phyloP scores from a whole-genome alignment of 2,888 invertebrate genomes.

The Caenorhabditis panamensis region DNA sequence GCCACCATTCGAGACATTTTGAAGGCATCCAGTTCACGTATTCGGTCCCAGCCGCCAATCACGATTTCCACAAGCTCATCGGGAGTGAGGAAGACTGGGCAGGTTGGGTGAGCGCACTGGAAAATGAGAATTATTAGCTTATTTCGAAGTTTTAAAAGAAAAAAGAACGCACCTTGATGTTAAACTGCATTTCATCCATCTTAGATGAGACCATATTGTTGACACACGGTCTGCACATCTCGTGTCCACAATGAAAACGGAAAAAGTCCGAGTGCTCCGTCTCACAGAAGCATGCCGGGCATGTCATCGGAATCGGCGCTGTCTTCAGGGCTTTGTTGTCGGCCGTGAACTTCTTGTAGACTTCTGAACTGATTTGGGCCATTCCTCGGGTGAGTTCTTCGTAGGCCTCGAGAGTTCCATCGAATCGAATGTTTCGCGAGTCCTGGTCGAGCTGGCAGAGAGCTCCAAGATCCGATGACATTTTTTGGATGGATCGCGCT shows the following conservation, averaged over 20 bases:
- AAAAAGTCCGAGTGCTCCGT: slow-evolving; percentile 13
- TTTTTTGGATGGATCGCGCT: not conserved
- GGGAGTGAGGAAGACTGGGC: slow-evolving; percentile 5
- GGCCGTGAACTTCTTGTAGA: too few relatives aligned
- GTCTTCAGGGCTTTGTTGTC: not conserved
- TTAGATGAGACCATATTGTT: not conserved
- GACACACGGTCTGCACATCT: slow-evolving; percentile 25
- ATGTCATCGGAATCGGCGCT: not conserved
- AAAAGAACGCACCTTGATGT: too few relatives aligned
- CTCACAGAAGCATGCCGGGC: slow-evolving; percentile 4
- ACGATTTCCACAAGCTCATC: slow-evolving; percentile 9
- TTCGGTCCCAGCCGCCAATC: slow-evolving; percentile 6
- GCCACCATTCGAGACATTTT: not conserved
- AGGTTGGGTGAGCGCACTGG: not conserved
- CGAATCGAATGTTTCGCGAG: not conserved
- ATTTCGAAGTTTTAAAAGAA: too few relatives aligned
- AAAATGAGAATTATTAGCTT: too few relatives aligned
- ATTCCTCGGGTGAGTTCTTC: not conserved
- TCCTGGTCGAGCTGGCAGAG: not conserved
- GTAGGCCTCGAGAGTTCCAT: slow-evolving; percentile 12
- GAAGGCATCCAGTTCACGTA: slow-evolving; percentile 16
- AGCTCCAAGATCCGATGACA: not conserved
- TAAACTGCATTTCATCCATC: not conserved
- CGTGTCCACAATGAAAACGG: slow-evolving; percentile 33
- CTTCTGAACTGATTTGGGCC: not conserved